Evolutionary conservation across 2,113 vertebrate genomes (phyloP), one percentile per base, ranked within the genome.

Genomic region (Chamaea fasciata): DNA sequence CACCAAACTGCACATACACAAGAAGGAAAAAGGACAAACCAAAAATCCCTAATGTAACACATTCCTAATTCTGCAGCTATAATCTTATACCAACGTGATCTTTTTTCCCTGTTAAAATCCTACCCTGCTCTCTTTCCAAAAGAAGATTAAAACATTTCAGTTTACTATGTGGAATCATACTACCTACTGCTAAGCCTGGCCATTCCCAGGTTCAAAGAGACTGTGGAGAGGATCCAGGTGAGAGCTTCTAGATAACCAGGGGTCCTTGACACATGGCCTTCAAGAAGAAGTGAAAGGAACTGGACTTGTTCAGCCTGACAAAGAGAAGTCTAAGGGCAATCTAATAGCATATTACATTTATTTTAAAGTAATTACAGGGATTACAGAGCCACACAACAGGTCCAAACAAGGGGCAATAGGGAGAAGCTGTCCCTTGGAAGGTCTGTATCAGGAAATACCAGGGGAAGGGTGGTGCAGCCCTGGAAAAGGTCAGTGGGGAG

Each of bases 21-120:
- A 55, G 35, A 26, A 76, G 16, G 44, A 50, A 80, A 83, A 68
- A 50, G 47, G 39, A 75, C 35, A 68, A 71, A 53, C n/a, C 57
- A 60, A 70, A 62, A 47, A 50, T 7, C 33, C 33, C 49, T 37
- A 78, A 26, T 8, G 30, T 28, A 76, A 87, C 33, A 42, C 27
- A n/a, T 20, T 28, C 14, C 30, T 24, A 64, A n/a, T 44, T 79
- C 53, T 53, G 30, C 44, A 68, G 27, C 56, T 63, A 59, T 20
- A 10, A 35, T 53, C 42, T 86, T 46, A 13, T 0, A 53, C 6
- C 4, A 10, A 7, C 0, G 2, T 12, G 28, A 57, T 21, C 39
- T 53, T 21, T 21, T 17, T 13, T 6, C 13, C n/a, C 13, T 71
- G 15, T 65, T 57, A 62, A 74, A 74, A 57, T 39, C 21, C 16